A percentile compares a stretch with the other conserved stretches of the same genome.
Evolutionary conservation across 2,888 invertebrate species (phyloP).

Genomic region (Morpho deidamia): DNA sequence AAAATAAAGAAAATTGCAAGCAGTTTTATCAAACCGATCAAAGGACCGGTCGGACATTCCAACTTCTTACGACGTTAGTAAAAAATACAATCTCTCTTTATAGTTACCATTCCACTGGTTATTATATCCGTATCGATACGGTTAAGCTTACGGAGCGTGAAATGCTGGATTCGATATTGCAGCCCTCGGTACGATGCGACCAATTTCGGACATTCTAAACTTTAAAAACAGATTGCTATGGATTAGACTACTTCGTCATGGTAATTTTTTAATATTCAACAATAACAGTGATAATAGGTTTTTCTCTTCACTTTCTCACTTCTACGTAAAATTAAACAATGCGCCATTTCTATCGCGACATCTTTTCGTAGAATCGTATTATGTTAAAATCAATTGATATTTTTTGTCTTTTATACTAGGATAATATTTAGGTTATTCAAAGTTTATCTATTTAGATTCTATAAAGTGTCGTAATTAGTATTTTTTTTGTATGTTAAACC

Average conservation of each 20-base stretch:
- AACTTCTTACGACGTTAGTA: conserved; percentile 77
- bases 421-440: neutral
- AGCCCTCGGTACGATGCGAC: conserved; percentile 48
- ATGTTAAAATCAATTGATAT: neutral
- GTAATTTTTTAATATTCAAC: conserved; percentile 19
- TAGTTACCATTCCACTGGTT: conserved; percentile 78
- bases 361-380: conserved; percentile 2
- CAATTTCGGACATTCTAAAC: conserved; percentile 47
- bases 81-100: conserved; percentile 77
- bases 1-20: conserved; percentile 58
- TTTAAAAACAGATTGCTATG: conserved; percentile 28
- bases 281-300: conserved; percentile 5
- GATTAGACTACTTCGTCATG: conserved; percentile 24
- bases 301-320: neutral
- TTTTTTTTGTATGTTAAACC: too few relatives aligned
- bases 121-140: conserved; percentile 74
- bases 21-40: conserved; percentile 75
- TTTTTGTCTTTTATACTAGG: neutral
- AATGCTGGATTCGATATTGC: conserved; percentile 65
- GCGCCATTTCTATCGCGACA: neutral
- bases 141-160: conserved; percentile 71
- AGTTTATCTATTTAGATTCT: neutral
- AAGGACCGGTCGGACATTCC: conserved; percentile 75
- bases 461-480: too few relatives aligned
- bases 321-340: conserved; percentile 6